Percentiles rank a stretch among this genome's conserved stretches.
Evolutionary conservation across 2,888 invertebrate genomes (phyloP).

Genomic region (Polydesmus complanatus): DNA sequence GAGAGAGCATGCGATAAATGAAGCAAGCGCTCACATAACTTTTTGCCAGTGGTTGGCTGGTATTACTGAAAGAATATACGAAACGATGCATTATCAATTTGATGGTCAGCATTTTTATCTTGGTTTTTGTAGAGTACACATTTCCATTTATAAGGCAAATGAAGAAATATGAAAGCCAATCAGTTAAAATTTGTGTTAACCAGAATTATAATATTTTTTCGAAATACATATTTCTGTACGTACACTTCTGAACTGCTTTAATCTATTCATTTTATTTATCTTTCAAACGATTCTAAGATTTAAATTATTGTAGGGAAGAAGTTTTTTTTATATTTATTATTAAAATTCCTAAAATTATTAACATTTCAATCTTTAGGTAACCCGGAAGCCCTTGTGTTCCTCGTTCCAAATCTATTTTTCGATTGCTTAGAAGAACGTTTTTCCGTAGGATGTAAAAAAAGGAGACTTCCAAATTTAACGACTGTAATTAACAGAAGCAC

Average conservation of each 20-base stretch:
- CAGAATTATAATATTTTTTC: too few relatives aligned
- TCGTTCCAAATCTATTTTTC: conserved; percentile 57
- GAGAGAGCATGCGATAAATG: conserved; percentile 24
- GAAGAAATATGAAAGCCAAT: too few relatives aligned
- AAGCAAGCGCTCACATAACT: conserved; percentile 30
- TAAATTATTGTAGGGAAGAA: too few relatives aligned
- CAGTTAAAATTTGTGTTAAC: too few relatives aligned
- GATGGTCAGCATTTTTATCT: conserved; percentile 35
- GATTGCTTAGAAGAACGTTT: conserved; percentile 56
- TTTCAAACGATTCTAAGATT: too few relatives aligned
- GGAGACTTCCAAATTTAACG: conserved; percentile 49
- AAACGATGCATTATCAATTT: conserved; percentile 54
- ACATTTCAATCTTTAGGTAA: conserved; percentile 30
- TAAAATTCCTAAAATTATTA: too few relatives aligned
- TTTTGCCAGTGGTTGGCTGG: conserved; percentile 60
- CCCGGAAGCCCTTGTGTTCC: conserved; percentile 52
- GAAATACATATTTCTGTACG: too few relatives aligned
- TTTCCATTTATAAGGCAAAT: too few relatives aligned
- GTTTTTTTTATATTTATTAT: too few relatives aligned
- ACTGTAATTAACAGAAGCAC: conserved; percentile 45
- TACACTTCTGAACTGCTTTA: too few relatives aligned
- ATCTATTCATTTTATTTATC: too few relatives aligned
- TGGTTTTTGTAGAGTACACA: too few relatives aligned
- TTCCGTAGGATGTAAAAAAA: conserved; percentile 46
- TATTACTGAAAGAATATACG: conserved; percentile 61